Evolutionary conservation across 1,140 invertebrate genomes (phyloP).

Genomic region (Trichonephila clavata): DNA sequence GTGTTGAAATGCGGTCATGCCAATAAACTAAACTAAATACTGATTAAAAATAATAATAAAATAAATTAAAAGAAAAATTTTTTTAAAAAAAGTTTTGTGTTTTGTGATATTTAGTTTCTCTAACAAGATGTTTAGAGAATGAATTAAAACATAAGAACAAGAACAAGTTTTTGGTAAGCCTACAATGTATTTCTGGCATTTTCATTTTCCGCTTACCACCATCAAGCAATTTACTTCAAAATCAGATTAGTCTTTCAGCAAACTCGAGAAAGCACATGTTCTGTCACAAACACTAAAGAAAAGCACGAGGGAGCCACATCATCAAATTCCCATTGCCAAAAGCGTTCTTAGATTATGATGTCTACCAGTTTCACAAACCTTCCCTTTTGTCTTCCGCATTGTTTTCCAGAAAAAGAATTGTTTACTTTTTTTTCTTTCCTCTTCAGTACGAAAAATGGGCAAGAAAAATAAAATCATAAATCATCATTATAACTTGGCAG

Average conservation of each 20-base stretch:
- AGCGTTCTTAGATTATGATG: not conserved
- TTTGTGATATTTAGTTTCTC: too few relatives aligned
- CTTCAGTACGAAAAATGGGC: constrained; percentile 17
- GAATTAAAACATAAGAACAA: too few relatives aligned
- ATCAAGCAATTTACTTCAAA: not conserved
- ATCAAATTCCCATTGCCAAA: not conserved
- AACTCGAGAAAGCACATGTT: not conserved
- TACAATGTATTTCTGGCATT: too few relatives aligned
- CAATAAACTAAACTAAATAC: too few relatives aligned
- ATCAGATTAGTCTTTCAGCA: not conserved
- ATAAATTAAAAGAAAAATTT: too few relatives aligned
- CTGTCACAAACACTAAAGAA: not conserved
- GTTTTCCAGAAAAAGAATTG: not conserved
- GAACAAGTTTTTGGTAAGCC: too few relatives aligned
- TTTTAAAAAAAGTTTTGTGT: too few relatives aligned
- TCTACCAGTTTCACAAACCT: not conserved
- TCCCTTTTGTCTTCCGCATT: not conserved
- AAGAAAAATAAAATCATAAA: constrained; percentile 21
- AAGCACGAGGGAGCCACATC: not conserved
- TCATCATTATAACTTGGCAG: constrained; percentile 50
- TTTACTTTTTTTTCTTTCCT: not conserved
- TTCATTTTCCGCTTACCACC: too few relatives aligned
- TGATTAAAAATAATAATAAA: too few relatives aligned
- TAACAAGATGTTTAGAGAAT: too few relatives aligned
- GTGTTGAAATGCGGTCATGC: too few relatives aligned